Percentiles rank a stretch among this genome's conserved stretches.
Conservation (phyloP, 1,140 invertebrate species). For the Ips nitidus region DNA sequence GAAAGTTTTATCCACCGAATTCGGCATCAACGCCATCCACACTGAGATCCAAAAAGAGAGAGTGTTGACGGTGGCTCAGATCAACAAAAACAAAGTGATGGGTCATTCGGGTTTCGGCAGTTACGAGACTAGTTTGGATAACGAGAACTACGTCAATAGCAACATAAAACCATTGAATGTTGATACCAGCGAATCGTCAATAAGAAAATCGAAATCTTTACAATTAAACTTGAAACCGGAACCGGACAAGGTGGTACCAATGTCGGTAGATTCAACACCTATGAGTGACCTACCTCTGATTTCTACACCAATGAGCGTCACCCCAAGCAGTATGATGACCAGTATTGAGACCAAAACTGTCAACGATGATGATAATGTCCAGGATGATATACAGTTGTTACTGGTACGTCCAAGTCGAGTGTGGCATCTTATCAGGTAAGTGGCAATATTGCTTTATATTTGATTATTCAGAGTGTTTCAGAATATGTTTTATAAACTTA, state of each 20-base stretch:
- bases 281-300: slow-evolving; percentile 40
- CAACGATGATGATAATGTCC: slow-evolving; percentile 36
- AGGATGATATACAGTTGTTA: slow-evolving; percentile 44
- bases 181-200: slow-evolving; percentile 7
- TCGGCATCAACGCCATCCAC: slow-evolving; percentile 38
- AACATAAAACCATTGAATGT: slow-evolving; percentile 27
- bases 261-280: slow-evolving; percentile 49
- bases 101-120: slow-evolving; percentile 27
- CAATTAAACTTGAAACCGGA: slow-evolving; percentile 34
- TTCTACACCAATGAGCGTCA: slow-evolving; percentile 24
- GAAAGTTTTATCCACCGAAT: slow-evolving; percentile 49
- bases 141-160: slow-evolving; percentile 41
- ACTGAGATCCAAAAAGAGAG: slow-evolving; percentile 29
- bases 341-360: slow-evolving; percentile 39
- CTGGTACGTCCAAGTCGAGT: background rate
- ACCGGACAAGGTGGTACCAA: slow-evolving; percentile 37
- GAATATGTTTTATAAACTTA: too few relatives aligned
- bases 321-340: slow-evolving; percentile 34
- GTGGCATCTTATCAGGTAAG: slow-evolving; percentile 11
- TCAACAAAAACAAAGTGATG: slow-evolving; percentile 44
- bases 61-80: slow-evolving; percentile 35
- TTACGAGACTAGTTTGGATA: slow-evolving; percentile 34
- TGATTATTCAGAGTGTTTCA: background rate
- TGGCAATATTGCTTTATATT: background rate
- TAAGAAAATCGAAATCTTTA: slow-evolving; percentile 45